Percentiles rank a stretch among this genome's conserved stretches.
phyloP scores from a whole-genome alignment of 2,888 invertebrate species.

The Tetragnatha montana region DNA sequence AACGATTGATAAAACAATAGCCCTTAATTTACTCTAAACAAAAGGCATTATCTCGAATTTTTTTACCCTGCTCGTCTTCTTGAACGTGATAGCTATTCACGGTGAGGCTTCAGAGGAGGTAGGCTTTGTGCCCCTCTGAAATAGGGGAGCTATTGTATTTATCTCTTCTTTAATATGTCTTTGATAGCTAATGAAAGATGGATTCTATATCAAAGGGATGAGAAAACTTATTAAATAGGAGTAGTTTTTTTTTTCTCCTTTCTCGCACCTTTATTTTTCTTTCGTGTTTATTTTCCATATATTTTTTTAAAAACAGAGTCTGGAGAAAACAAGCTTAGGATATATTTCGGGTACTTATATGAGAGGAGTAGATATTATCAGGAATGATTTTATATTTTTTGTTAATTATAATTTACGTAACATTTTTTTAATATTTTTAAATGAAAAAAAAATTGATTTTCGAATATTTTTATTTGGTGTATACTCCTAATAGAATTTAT shows the following conservation, averaged over 20 bases:
- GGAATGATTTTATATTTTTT: too few relatives aligned
- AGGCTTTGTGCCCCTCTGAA: background rate
- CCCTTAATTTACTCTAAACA: conserved; percentile 56
- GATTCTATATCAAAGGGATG: background rate
- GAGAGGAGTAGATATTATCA: too few relatives aligned
- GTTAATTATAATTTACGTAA: too few relatives aligned
- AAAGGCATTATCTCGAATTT: conserved; percentile 47
- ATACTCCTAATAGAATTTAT: too few relatives aligned
- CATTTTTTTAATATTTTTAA: too few relatives aligned
- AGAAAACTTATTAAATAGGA: background rate
- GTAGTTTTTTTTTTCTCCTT: background rate
- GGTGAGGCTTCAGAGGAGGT: background rate
- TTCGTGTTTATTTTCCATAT: too few relatives aligned
- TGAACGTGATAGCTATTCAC: background rate
- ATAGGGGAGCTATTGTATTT: background rate
- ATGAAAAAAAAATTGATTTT: too few relatives aligned
- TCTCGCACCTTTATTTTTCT: background rate
- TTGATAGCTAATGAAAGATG: background rate
- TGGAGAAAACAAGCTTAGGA: too few relatives aligned
- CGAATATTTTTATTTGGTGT: too few relatives aligned
- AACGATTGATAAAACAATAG: conserved; percentile 49
- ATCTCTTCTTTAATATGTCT: background rate
- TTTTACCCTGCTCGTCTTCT: background rate
- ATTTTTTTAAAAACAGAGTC: too few relatives aligned
- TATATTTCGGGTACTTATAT: too few relatives aligned